phyloP scores from a whole-genome alignment of 2,113 vertebrate species.

The Isurus oxyrinchus region DNA sequence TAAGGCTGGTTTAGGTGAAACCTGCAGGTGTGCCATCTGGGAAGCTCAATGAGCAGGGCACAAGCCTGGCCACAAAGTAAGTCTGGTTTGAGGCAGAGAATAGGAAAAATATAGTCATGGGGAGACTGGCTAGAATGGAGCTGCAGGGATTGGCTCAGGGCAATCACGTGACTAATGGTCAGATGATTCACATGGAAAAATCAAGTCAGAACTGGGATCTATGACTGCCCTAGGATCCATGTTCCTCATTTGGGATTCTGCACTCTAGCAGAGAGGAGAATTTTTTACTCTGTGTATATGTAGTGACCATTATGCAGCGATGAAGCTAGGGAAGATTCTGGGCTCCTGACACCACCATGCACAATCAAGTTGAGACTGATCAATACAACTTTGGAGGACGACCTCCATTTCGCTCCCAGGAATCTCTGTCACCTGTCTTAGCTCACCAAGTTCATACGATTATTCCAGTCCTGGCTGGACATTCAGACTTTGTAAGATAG shows the following conservation, averaged over 20 bases:
- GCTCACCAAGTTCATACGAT: not conserved
- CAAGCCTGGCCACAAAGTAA: not conserved
- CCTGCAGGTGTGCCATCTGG: not conserved
- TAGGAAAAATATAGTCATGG: not conserved
- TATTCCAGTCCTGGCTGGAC: not conserved
- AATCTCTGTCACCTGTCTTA: not conserved
- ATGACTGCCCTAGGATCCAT: too few relatives aligned
- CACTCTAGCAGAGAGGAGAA: too few relatives aligned
- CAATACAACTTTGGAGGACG: not conserved
- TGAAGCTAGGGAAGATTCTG: not conserved
- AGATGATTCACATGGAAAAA: not conserved
- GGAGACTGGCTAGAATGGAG: not conserved
- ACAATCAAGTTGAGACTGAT: not conserved
- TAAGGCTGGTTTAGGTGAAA: not conserved
- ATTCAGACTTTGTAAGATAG: not conserved
- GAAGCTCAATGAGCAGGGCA: not conserved
- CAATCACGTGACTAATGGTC: not conserved
- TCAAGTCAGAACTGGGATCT: not conserved
- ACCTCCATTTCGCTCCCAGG: not conserved
- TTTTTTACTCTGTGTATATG: not conserved
- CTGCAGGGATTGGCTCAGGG: not conserved
- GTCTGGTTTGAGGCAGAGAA: not conserved
- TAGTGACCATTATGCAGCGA: not conserved
- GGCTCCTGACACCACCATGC: not conserved
- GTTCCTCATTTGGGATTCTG: too few relatives aligned